These are phyloP conservation scores for Trachymyrmex cornetzi DNA, from an alignment of 1,140 invertebrate species.

Conservation along the genomic window DNA sequence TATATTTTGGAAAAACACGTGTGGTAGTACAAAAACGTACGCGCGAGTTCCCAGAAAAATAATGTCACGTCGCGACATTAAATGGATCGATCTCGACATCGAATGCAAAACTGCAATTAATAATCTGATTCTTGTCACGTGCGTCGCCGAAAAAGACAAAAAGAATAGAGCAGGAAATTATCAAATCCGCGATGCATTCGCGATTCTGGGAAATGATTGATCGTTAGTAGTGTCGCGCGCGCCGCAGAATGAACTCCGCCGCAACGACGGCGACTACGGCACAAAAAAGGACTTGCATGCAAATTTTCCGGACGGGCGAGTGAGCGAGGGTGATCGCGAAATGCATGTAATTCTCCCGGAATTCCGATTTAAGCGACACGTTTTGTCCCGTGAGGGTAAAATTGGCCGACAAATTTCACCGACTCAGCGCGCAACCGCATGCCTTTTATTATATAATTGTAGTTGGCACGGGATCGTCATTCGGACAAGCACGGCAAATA, in stretches of 20 bases:
- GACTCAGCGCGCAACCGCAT: background rate
- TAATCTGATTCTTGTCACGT: constrained; percentile 57
- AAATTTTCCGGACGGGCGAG: constrained; percentile 45
- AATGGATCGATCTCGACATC: constrained; percentile 31
- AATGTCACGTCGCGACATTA: constrained; percentile 14
- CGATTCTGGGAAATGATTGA: constrained; percentile 62
- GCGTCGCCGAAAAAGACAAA: constrained; percentile 53
- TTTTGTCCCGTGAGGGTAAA: constrained; percentile 30
- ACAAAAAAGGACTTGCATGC: constrained; percentile 58
- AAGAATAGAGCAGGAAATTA: constrained; percentile 58
- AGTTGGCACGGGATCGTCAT: constrained; percentile 41
- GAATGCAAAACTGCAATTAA: constrained; percentile 62
- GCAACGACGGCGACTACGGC: constrained; percentile 6
- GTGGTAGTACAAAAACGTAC: background rate
- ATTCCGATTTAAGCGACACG: constrained; percentile 57
- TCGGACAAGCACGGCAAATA: constrained; percentile 2
- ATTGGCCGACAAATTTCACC: constrained; percentile 13
- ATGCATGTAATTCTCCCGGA: constrained; percentile 56
- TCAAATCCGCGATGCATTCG: constrained; percentile 61
- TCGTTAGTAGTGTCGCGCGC: constrained; percentile 39
- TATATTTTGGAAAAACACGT: background rate
- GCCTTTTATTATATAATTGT: constrained; percentile 51
- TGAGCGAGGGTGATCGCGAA: constrained; percentile 48
- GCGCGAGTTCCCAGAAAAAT: constrained; percentile 30
- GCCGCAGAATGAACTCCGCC: constrained; percentile 29